Evolutionary conservation across 2,113 vertebrate genomes (phyloP), one percentile per base, ranked within the genome.

Genomic region (Bufo gargarizans): DNA sequence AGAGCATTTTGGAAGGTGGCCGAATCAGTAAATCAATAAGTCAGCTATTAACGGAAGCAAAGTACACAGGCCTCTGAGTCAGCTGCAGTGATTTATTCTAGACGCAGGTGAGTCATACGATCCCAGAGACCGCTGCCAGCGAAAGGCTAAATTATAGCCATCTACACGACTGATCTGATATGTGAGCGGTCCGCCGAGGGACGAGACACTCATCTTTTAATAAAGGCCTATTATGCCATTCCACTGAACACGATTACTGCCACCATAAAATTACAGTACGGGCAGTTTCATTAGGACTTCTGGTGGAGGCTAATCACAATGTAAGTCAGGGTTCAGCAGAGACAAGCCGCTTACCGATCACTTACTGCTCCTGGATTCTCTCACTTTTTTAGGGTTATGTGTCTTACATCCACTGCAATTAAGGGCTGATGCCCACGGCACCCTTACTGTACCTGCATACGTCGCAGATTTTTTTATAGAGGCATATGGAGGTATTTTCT

Each of bases 1-100:
- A 49, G 84, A 76, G 77, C 84, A 76, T 74, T 69, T 69, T 83
- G 81, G 61, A 83, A 83, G 63, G 43, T 50, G 61, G 81, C 81
- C 61, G 61, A 67, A 53, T 83, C 81, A 83, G 61, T 76, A 86
- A 86, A 86, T 86, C 84, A 86, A 77, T 86, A 76, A 59, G 69
- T 86, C 13, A 77, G 71, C 71, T 61, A 59, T 86, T 59, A 76
- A 50, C 9, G 43, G n/a, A 77, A 77, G 71, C 67, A 76, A 76
- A 76, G 69, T 56, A 74, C 20, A 76, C 84, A 11, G 16, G 50
- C 17, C 2, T 59, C 16, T 8, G 71, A 61, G 43, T 86, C 84
- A 83, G 69, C 72, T 20, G 49, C 8, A n/a, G 56, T 61, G 84
- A 77, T 49, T 61, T 86, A 86, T 77, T 77, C 10, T 49, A 59